These are phyloP conservation scores for Circaetus cinerascens DNA, from an alignment of 2,113 vertebrate genomes.

Conservation along the genomic window DNA sequence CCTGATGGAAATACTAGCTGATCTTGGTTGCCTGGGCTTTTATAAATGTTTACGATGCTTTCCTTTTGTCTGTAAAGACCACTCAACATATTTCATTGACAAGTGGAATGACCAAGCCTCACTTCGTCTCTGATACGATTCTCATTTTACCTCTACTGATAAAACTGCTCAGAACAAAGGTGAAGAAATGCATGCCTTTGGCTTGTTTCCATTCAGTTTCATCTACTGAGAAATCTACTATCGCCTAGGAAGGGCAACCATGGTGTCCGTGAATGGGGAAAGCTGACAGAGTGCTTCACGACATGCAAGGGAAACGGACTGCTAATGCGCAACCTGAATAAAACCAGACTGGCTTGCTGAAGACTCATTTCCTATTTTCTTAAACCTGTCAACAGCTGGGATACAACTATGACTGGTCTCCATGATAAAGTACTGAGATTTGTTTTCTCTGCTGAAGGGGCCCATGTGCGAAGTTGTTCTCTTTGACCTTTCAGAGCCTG, in stretches of 20 bases:
- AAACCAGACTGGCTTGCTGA: neutral
- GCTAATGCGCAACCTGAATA: neutral
- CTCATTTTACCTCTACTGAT: neutral
- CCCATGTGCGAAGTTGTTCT: neutral
- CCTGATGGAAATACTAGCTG: neutral
- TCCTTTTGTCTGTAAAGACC: neutral
- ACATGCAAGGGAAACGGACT: neutral
- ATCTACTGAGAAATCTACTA: neutral
- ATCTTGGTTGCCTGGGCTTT: neutral
- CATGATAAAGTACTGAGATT: neutral
- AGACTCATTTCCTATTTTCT: constrained; percentile 5
- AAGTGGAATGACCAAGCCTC: neutral
- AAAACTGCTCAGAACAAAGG: neutral
- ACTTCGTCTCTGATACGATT: neutral
- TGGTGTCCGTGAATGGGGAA: fast-evolving
- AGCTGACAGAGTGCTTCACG: neutral
- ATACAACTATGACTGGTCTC: neutral
- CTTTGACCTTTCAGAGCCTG: neutral
- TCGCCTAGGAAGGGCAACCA: neutral
- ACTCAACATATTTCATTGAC: neutral
- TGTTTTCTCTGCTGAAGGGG: neutral
- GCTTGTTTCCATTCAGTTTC: neutral
- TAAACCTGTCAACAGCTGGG: neutral
- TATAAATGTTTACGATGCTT: neutral
- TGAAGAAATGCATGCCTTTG: neutral